phyloP scores from a whole-genome alignment of 1,140 invertebrate species.

The Hypothenemus hampei region DNA sequence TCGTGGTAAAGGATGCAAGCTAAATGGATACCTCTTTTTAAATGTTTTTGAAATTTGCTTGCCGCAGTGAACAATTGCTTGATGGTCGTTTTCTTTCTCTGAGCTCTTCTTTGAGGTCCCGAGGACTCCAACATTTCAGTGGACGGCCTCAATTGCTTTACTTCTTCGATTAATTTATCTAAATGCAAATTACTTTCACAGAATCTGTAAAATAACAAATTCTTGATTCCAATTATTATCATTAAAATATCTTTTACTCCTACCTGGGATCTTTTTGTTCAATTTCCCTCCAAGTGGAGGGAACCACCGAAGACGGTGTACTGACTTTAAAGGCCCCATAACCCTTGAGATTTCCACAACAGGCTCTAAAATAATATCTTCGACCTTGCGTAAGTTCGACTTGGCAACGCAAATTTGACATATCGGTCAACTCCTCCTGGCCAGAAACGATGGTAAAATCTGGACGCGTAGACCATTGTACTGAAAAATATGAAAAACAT shows the following conservation, averaged over 20 bases:
- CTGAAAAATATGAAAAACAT: conserved; percentile 46
- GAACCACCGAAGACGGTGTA: conserved; percentile 74
- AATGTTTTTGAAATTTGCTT: conserved; percentile 91
- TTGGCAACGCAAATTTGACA: conserved; percentile 57
- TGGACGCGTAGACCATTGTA: conserved; percentile 81
- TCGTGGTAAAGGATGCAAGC: conserved; percentile 90
- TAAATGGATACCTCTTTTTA: conserved; percentile 88
- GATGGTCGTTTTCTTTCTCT: conserved; percentile 85
- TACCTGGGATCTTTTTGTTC: conserved; percentile 55
- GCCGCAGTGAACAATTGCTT: conserved; percentile 90
- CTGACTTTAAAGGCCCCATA: conserved; percentile 73
- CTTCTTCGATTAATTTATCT: conserved; percentile 69
- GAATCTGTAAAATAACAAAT: conserved; percentile 45
- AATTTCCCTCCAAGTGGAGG: conserved; percentile 87
- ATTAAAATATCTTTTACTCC: neutral
- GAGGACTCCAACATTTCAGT: conserved; percentile 54
- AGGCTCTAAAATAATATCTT: conserved; percentile 81
- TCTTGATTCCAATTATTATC: neutral
- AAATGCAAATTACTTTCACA: conserved; percentile 65
- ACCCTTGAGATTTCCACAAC: conserved; percentile 85
- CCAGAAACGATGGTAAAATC: conserved; percentile 76
- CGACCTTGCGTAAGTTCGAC: conserved; percentile 72
- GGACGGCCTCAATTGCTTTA: conserved; percentile 60
- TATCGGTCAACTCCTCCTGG: conserved; percentile 67
- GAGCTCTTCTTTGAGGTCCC: conserved; percentile 55